Base-by-base conservation (phyloP, 2,888 invertebrate species). In the Galerucella nymphaeae region DNA sequence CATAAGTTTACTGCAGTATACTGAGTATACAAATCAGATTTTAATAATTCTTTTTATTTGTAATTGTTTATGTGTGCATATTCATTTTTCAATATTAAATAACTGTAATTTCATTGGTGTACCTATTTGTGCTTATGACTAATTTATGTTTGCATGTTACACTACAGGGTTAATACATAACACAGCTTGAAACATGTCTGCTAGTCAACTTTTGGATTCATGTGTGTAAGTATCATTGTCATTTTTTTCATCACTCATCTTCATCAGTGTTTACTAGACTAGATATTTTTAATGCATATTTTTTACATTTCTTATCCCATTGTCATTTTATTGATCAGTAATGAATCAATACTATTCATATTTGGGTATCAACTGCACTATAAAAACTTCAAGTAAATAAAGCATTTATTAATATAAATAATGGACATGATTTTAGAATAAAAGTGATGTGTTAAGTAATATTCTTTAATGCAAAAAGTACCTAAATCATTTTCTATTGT, bases 151-250 rank as follows among this genome's bases (percentile, higher is more conserved):
- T 81, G 83, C 83, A 83, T 83, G 83, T 83, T 83, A 80, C 82
- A 81, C 81, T 82, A 82, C 83, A 83, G 82, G 82, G 77, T 72
- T 77, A 80, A 81, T 78, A 79, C 78, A 80, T 79, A 78, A 79
- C 79, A 82, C 80, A 82, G 79, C 83, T 82, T 82, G 82, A 85
- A 85, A 80, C 83, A 90, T 90, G 90, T 89, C 90, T 85, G 89
- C 89, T 88, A 90, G 89, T 87, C 90, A 90, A 87, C 89, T 90
- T 85, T 89, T 90, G 87, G 90, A 90, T 87, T 89, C 90, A 82
- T 90, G 90, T 87, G 87, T 90, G 90, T 90, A 87, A 90, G 90
- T 90, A 89, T 83, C 70, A 57, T 61, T 69, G 38, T 30, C 57
- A 53, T 53, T 53, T 53, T 53, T n/a, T 48, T 48, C 48, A 48